Base-by-base conservation (phyloP, 2,797 vertebrate species). In the Poeciliopsis paucimaculata region DNA sequence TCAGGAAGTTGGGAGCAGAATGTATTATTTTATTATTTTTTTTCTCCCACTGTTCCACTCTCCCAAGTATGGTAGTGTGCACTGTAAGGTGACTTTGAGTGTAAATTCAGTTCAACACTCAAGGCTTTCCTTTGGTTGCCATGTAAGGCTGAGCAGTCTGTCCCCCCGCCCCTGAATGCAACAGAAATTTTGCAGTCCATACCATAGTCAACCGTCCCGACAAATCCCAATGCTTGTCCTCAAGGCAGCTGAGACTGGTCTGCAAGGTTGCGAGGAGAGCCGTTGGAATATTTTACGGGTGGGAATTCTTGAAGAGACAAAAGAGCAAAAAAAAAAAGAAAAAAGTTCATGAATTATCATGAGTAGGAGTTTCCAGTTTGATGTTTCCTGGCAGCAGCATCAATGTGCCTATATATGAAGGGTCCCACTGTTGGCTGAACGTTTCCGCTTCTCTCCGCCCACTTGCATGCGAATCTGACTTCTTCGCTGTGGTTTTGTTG, bases 61-160 rank as follows among this genome's bases (percentile, higher is more conserved):
- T 91, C 90, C 94, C 90, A 93, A 92, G 93, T 93, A 94, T 94
- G 94, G 94, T 93, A 92, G 91, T 91, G 91, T 93, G 92, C 89
- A 90, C 89, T 73, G 91, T 94, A 93, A 96, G 94, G 93, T 96
- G 95, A 96, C 94, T 95, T 95, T 96, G 94, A 95, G 93, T 91
- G 89, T 93, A 92, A 94, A 93, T 94, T 93, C 93, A 94, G 91
- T 93, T 93, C 94, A 91, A 92, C 93, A 89, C 93, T 92, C 89
- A 80, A 90, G 91, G 91, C 93, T 94, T 93, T 93, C 89, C 88
- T 94, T 90, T 91, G 92, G 89, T 93, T 92, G 91, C 94, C 93
- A 94, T 95, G 93, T 95, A 95, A 91, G 93, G 93, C 90, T 93
- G 91, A 92, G 87, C 88, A 89, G 85, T 76, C 82, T 81, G 87